These are phyloP conservation scores for Raillietiella orientalis DNA, from an alignment of 2,888 invertebrate species.

Conservation along the genomic window DNA sequence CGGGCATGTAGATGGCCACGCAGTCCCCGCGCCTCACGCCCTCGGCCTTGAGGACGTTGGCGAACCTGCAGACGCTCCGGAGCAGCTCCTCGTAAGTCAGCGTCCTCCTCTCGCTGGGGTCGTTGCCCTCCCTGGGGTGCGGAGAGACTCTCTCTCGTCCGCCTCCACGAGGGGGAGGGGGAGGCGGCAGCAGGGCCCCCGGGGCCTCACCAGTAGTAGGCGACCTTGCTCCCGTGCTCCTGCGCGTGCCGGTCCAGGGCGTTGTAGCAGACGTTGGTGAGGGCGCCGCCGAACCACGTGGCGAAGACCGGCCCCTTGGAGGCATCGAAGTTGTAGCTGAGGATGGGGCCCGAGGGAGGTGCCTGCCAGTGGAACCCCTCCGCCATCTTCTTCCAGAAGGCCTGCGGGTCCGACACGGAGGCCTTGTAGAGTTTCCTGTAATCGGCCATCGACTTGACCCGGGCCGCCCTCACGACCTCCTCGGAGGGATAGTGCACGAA, in stretches of 20 bases:
- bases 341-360: slow-evolving; percentile 22
- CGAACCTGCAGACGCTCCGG: slow-evolving; percentile 61
- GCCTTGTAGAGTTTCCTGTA: slow-evolving; percentile 51
- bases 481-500: slow-evolving; percentile 7
- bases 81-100: slow-evolving; percentile 61
- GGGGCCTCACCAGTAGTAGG: slow-evolving; percentile 85
- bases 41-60: slow-evolving; percentile 54
- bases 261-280: slow-evolving; percentile 87
- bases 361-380: slow-evolving; percentile 75
- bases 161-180: too few relatives aligned
- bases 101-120: slow-evolving; percentile 60
- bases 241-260: slow-evolving; percentile 64
- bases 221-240: slow-evolving; percentile 61
- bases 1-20: slow-evolving; percentile 96
- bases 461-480: slow-evolving; percentile 9
- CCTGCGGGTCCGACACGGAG: slow-evolving; percentile 56
- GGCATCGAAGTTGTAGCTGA: slow-evolving; percentile 67
- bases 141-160: too few relatives aligned
- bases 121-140: slow-evolving; percentile 89
- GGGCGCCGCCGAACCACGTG: slow-evolving; percentile 80
- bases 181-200: too few relatives aligned
- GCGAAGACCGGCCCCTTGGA: slow-evolving; percentile 59
- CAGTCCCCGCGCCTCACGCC: slow-evolving; percentile 64
- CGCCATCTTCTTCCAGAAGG: slow-evolving; percentile 79
- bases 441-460: slow-evolving; percentile 33